Percentiles rank a stretch among this genome's conserved stretches.
Evolutionary conservation across 2,888 invertebrate species (phyloP).

Genomic region (Papilio gigon): DNA sequence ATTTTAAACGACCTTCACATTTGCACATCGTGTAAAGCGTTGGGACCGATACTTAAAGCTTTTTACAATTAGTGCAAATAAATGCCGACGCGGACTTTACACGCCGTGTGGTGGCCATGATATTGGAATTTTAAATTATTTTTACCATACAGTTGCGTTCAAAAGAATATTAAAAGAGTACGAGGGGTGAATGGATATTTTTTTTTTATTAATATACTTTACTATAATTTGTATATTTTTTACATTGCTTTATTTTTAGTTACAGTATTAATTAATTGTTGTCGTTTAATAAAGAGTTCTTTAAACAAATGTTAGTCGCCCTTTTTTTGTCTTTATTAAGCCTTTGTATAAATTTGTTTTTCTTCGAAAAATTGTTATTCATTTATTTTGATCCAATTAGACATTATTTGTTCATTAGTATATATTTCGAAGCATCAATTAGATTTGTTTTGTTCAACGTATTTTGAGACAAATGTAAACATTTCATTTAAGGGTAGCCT

Average conservation of each 20-base stretch:
- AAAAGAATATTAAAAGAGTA: background rate
- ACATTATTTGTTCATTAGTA: constrained; percentile 1
- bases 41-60: no score
- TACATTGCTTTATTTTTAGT: background rate
- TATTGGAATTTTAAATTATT: background rate
- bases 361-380: constrained; percentile 4
- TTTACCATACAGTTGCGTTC: background rate
- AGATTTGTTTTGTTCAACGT: constrained; percentile 1
- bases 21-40: no score
- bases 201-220: background rate
- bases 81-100: background rate
- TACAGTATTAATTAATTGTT: background rate
- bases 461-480: background rate
- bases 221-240: background rate
- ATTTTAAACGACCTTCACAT: no score
- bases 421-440: background rate
- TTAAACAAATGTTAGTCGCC: background rate
- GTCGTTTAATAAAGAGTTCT: background rate
- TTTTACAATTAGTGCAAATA: no score
- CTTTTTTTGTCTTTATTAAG: background rate
- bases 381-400: constrained; percentile 7
- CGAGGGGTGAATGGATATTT: background rate
- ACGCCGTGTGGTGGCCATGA: background rate
- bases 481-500: background rate
- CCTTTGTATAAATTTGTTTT: background rate